Conservation (phyloP, 2,113 vertebrate species). For the Stigmatopora argus region DNA sequence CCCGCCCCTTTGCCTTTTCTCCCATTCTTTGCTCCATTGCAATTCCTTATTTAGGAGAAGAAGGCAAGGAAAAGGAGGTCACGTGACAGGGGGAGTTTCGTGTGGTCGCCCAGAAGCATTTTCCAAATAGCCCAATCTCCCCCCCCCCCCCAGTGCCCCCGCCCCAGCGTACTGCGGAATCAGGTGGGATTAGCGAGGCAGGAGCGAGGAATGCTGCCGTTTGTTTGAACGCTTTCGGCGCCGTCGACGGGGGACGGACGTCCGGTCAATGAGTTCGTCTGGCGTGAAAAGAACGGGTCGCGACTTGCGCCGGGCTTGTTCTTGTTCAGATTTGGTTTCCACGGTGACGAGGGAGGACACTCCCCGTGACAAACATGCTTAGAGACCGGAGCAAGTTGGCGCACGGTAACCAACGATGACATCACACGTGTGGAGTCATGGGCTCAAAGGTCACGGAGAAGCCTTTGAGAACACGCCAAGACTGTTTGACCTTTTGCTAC, state of each 20-base stretch:
- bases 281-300: conserved; percentile 4
- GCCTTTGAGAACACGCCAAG: too few relatives aligned
- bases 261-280: neutral
- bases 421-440: conserved; percentile 30
- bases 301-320: neutral
- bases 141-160: conserved; percentile 1
- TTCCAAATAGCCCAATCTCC: conserved; percentile 53
- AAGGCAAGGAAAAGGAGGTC: conserved; percentile 41
- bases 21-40: conserved; percentile 41
- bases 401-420: conserved; percentile 25
- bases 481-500: too few relatives aligned
- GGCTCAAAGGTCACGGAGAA: neutral
- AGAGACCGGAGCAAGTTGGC: conserved; percentile 16
- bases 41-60: conserved; percentile 69
- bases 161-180: conserved; percentile 19
- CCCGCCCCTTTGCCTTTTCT: conserved; percentile 45
- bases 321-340: neutral
- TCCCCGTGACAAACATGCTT: conserved; percentile 24
- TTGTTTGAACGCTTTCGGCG: too few relatives aligned
- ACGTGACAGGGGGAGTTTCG: conserved; percentile 52
- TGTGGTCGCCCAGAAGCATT: conserved; percentile 65
- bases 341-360: conserved; percentile 8
- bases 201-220: conserved; percentile 8
- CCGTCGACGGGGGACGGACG: too few relatives aligned
- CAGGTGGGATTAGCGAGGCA: neutral